A percentile compares a stretch with the other conserved stretches of the same genome.
Evolutionary conservation across 2,113 vertebrate species (phyloP).

Genomic region (Serilophus lunatus): DNA sequence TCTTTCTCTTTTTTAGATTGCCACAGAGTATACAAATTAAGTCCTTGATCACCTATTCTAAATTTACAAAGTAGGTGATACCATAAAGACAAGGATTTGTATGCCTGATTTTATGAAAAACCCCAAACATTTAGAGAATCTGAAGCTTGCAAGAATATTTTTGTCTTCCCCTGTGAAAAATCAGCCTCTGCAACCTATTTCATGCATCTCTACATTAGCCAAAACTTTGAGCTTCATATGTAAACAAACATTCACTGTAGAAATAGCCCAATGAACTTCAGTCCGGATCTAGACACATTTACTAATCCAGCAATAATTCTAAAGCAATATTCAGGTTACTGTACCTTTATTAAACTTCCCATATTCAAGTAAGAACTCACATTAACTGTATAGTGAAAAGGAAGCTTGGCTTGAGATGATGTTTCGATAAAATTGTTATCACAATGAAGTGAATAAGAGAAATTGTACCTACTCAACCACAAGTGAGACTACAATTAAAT

Average conservation of each 20-base stretch:
- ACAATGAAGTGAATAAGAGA: background rate
- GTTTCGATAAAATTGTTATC: background rate
- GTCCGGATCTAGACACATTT: background rate
- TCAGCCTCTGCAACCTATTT: accelerated
- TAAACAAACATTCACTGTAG: background rate
- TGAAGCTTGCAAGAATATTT: background rate
- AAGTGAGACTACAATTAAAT: background rate
- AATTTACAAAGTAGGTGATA: background rate
- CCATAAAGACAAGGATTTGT: constrained; percentile 24
- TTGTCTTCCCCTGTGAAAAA: background rate
- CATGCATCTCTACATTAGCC: background rate
- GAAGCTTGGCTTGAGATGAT: background rate
- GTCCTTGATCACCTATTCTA: constrained; percentile 12
- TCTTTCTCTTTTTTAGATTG: background rate
- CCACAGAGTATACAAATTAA: constrained; percentile 48
- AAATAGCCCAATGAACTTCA: background rate
- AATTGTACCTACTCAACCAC: background rate
- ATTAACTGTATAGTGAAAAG: background rate
- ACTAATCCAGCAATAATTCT: background rate
- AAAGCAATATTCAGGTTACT: background rate
- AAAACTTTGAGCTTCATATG: background rate
- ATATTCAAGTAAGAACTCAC: background rate
- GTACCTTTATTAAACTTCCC: background rate
- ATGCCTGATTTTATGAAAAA: constrained; percentile 22
- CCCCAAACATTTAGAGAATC: background rate